phyloP scores from a whole-genome alignment of 2,113 vertebrate genomes.

The Vidua chalybeata region DNA sequence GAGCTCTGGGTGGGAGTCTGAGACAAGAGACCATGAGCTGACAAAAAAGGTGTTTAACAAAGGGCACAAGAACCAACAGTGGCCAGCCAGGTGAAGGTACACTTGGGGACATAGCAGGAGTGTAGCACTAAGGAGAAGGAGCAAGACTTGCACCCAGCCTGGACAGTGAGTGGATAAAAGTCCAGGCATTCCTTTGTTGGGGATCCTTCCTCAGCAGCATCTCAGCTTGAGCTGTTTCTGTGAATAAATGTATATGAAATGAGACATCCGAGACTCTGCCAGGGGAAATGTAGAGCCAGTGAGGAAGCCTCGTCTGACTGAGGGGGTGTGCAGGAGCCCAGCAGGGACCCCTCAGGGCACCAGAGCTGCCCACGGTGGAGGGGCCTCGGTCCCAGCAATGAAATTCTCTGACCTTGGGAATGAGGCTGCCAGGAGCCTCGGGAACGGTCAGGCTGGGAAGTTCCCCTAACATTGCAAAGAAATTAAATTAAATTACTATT shows the following conservation, averaged over 20 bases:
- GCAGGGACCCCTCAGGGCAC: background rate
- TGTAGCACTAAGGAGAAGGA: background rate
- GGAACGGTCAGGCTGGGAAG: background rate
- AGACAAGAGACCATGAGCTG: background rate
- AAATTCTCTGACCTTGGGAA: background rate
- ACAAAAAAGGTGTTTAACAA: background rate
- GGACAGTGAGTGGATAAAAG: background rate
- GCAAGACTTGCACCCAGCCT: background rate
- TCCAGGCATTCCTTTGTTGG: background rate
- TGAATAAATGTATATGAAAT: background rate
- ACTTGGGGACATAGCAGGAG: background rate
- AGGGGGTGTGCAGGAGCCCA: background rate
- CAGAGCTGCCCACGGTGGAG: fast-evolving
- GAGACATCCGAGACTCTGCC: background rate
- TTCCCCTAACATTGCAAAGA: background rate
- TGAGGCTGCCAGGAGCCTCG: fast-evolving
- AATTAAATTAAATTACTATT: background rate
- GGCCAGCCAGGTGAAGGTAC: background rate
- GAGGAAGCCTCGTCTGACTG: background rate
- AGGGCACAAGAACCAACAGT: too few relatives aligned
- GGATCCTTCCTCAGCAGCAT: background rate
- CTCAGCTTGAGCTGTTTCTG: background rate
- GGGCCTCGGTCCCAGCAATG: fast-evolving
- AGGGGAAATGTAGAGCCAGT: background rate
- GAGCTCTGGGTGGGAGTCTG: background rate